phyloP scores from a whole-genome alignment of 2,113 vertebrate genomes.

The Pangasianodon gigas region DNA sequence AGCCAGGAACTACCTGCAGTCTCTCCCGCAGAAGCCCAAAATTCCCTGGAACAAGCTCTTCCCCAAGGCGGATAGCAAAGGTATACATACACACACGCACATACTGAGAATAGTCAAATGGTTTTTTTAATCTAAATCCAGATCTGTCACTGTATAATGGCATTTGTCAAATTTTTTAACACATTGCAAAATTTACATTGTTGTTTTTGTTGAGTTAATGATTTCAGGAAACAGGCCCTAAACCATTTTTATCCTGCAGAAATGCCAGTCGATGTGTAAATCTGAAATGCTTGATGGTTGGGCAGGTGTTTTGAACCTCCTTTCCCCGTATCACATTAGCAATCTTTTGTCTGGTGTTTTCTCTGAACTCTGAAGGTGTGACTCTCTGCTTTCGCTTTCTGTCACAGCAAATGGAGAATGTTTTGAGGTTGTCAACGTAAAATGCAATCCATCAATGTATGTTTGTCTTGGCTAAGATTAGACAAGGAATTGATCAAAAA shows the following conservation, averaged over 20 bases:
- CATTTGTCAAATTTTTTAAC: background rate
- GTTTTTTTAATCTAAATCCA: background rate
- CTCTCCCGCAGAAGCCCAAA: constrained; percentile 81
- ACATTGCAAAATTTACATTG: too few relatives aligned
- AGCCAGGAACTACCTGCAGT: constrained; percentile 86
- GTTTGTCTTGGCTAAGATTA: background rate
- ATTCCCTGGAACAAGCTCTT: constrained; percentile 83
- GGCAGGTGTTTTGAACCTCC: background rate
- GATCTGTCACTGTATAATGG: background rate
- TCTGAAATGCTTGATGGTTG: background rate
- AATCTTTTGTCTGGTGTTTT: background rate
- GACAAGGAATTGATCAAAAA: background rate
- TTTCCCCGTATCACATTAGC: background rate
- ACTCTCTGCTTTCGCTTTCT: background rate
- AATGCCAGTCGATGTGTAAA: background rate
- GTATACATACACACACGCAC: constrained; percentile 57
- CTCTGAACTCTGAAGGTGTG: constrained; percentile 1
- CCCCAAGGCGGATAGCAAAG: constrained; percentile 79
- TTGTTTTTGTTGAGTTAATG: background rate
- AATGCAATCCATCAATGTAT: background rate
- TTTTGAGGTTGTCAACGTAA: background rate
- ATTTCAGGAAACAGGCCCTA: background rate
- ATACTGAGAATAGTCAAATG: background rate
- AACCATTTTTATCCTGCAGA: background rate
- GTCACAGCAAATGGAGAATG: too few relatives aligned